A percentile compares a stretch with the other conserved stretches of the same genome.
phyloP scores from a whole-genome alignment of 2,888 invertebrate genomes.

The Agriopis leucophaearia region DNA sequence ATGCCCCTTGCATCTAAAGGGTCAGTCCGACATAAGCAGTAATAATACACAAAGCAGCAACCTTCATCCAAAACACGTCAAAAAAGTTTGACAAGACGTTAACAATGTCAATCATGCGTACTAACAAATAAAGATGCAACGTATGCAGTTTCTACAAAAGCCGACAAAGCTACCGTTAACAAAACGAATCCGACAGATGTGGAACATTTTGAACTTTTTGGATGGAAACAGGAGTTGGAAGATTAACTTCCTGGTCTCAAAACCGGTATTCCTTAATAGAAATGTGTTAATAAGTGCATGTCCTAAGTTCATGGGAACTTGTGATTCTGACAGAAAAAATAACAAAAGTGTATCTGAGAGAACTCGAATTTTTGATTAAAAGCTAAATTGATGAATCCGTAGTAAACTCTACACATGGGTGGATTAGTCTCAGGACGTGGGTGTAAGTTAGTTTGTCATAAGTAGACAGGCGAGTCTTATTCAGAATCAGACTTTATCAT shows the following conservation, averaged over 20 bases:
- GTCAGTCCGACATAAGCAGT: background rate
- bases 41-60: constrained; percentile 19
- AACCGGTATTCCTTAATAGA: constrained; percentile 65
- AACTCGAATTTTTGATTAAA: background rate
- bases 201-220: constrained; percentile 29
- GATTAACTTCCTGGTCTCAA: constrained; percentile 72
- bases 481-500: no score
- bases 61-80: constrained; percentile 48
- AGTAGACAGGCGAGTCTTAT: no score
- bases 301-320: constrained; percentile 40
- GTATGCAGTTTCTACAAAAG: constrained; percentile 8
- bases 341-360: background rate
- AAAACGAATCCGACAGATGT: constrained; percentile 33
- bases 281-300: constrained; percentile 41
- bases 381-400: no score
- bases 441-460: no score
- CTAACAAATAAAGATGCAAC: constrained; percentile 34
- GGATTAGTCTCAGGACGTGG: no score
- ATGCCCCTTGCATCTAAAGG: background rate
- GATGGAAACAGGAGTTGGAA: constrained; percentile 70
- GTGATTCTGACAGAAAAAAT: background rate
- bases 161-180: constrained; percentile 8
- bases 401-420: no score
- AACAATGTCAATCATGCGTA: constrained; percentile 41
- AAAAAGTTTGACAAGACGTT: constrained; percentile 48